Conservation (phyloP, 2,888 invertebrate species). For the Acronicta alni region DNA sequence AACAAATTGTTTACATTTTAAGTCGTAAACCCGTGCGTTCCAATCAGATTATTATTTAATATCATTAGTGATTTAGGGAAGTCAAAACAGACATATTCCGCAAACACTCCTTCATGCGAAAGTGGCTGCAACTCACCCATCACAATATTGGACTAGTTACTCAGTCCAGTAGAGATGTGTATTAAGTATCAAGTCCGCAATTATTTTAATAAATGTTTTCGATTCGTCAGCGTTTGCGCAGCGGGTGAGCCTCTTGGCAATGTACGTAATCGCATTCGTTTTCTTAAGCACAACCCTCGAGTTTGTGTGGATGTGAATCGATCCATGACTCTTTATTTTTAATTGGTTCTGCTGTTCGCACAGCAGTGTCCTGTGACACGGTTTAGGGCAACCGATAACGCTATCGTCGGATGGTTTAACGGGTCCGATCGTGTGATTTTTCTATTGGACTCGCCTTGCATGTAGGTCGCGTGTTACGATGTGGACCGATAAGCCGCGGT, state of each 20-base stretch:
- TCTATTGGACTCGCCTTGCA: slow-evolving; percentile 72
- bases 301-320: slow-evolving; percentile 21
- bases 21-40: slow-evolving; percentile 12
- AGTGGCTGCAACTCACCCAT: slow-evolving; percentile 10
- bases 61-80: slow-evolving; percentile 18
- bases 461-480: slow-evolving; percentile 75
- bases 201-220: slow-evolving; percentile 39
- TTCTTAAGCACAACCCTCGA: slow-evolving; percentile 16
- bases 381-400: slow-evolving; percentile 68
- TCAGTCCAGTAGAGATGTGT: slow-evolving; percentile 7
- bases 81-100: slow-evolving; percentile 2
- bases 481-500: slow-evolving; percentile 64
- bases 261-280: slow-evolving; percentile 41
- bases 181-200: slow-evolving; percentile 22
- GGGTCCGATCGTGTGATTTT: slow-evolving; percentile 80
- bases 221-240: slow-evolving; percentile 35
- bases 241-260: slow-evolving; percentile 24
- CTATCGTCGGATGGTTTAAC: slow-evolving; percentile 79
- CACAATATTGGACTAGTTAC: too few species aligned
- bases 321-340: slow-evolving; percentile 23
- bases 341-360: slow-evolving; percentile 32
- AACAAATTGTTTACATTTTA: slow-evolving; percentile 24
- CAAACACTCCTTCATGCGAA: slow-evolving; percentile 4
- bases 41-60: slow-evolving; percentile 19
- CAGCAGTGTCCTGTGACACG: slow-evolving; percentile 61